A percentile compares a stretch with the other conserved stretches of the same genome.
These are phyloP conservation scores for Alethe diademata DNA, from an alignment of 2,113 vertebrate species.

Conservation along the genomic window DNA sequence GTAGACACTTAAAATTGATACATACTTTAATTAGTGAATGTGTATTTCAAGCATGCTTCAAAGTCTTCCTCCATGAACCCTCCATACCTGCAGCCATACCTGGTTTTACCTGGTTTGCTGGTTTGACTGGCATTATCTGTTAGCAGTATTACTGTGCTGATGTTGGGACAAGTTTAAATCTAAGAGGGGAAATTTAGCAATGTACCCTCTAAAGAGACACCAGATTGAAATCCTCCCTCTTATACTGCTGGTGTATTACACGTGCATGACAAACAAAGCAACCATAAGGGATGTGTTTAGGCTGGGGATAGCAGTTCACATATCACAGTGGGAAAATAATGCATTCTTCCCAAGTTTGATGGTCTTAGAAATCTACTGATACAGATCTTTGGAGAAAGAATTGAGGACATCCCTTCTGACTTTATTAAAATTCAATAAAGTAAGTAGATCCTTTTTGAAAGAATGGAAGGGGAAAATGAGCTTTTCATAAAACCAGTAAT, in stretches of 20 bases:
- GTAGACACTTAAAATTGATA: neutral
- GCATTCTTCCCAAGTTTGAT: neutral
- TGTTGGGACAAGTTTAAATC: rapidly evolving
- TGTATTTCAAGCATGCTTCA: neutral
- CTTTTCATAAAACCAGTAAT: neutral
- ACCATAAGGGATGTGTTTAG: neutral
- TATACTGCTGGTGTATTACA: neutral
- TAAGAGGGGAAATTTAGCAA: neutral
- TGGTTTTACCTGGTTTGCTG: neutral
- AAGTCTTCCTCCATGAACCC: neutral
- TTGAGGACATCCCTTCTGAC: neutral
- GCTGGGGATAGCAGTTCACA: neutral
- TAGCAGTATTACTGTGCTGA: neutral
- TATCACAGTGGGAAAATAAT: neutral
- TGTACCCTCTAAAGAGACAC: neutral
- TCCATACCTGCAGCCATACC: neutral
- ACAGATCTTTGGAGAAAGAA: neutral
- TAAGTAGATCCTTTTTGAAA: neutral
- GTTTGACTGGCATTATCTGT: neutral
- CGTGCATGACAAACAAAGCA: neutral
- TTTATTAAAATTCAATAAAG: neutral
- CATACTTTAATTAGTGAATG: neutral
- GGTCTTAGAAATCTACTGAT: neutral
- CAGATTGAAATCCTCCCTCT: neutral
- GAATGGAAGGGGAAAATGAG: neutral